These are phyloP conservation scores for Parasteatoda lunata DNA, from an alignment of 2,888 invertebrate species.

Conservation along the genomic window DNA sequence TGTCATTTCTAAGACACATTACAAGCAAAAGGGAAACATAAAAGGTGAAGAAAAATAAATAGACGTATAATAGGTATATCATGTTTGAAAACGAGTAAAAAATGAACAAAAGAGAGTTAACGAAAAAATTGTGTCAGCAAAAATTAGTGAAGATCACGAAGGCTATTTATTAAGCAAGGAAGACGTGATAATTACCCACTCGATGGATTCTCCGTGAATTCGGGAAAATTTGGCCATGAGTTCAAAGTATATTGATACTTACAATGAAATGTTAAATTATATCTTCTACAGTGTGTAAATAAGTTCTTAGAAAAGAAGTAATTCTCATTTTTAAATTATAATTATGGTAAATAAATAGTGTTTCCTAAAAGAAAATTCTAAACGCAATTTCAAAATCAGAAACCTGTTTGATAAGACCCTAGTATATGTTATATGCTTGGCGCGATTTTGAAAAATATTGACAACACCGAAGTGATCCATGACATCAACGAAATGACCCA, in stretches of 20 bases:
- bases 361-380: too few species aligned
- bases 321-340: too few species aligned
- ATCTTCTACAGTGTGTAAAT: too few species aligned
- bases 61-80: constrained; percentile 1
- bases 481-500: too few species aligned
- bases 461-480: too few species aligned
- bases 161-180: constrained; percentile 47
- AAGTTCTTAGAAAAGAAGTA: too few species aligned
- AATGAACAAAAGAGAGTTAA: neutral
- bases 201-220: neutral
- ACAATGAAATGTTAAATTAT: neutral
- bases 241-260: neutral
- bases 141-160: constrained; percentile 45
- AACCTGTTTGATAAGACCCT: too few species aligned
- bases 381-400: too few species aligned
- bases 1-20: constrained; percentile 15
- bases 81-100: neutral
- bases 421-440: too few species aligned
- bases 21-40: constrained; percentile 9
- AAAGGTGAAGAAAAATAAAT: constrained; percentile 6
- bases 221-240: too few species aligned
- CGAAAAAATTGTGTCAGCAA: constrained; percentile 11
- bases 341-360: too few species aligned
- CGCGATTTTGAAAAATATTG: too few species aligned
- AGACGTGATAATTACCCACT: constrained; percentile 38